Base-by-base conservation (phyloP, 1,140 invertebrate genomes). In the Pogonus chalceus region DNA sequence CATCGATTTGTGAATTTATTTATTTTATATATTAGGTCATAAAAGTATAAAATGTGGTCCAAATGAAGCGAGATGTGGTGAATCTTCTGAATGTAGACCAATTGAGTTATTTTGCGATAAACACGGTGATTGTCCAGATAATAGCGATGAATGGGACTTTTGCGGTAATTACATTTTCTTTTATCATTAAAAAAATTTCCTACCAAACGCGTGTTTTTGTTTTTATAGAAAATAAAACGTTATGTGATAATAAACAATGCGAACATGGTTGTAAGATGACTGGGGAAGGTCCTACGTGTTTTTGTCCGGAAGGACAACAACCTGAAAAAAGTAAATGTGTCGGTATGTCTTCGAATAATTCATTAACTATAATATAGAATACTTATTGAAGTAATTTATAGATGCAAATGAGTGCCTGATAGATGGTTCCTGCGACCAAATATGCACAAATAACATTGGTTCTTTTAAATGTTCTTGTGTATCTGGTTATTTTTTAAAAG, bases 361-460 rank as follows among this genome's bases (percentile, higher is more conserved):
- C n/a, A n/a, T n/a, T n/a, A n/a, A n/a, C n/a, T n/a, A n/a, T n/a
- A n/a, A n/a, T n/a, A n/a, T n/a, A n/a, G n/a, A n/a, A n/a, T n/a
- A n/a, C n/a, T n/a, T n/a, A n/a, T n/a, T n/a, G n/a, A n/a, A n/a
- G n/a, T n/a, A 20, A 57, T 48, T 76, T 68, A 35, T 69, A 81
- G 87, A 90, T 72, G 76, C 80, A 24, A 77, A 90, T 69, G 87
- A 90, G 69, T 91, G 89, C 68, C 64, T 69, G 54, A 65, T 79
- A 51, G 83, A 88, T 56, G 82, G 80, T 21, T 75, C 80, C 14
- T 95, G 91, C 70, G 83, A 88, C 62, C 90, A 94, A 69, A 60
- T 74, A 18, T 95, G 92, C 69, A 74, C 67, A 53, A 90, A 92
- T 69, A 79, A 78, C 9, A 69, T 72, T 4, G 84, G 87, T 39